A percentile compares a stretch with the other conserved stretches of the same genome.
Evolutionary conservation across 2,888 invertebrate genomes (phyloP).

Genomic region (Leuctra nigra): DNA sequence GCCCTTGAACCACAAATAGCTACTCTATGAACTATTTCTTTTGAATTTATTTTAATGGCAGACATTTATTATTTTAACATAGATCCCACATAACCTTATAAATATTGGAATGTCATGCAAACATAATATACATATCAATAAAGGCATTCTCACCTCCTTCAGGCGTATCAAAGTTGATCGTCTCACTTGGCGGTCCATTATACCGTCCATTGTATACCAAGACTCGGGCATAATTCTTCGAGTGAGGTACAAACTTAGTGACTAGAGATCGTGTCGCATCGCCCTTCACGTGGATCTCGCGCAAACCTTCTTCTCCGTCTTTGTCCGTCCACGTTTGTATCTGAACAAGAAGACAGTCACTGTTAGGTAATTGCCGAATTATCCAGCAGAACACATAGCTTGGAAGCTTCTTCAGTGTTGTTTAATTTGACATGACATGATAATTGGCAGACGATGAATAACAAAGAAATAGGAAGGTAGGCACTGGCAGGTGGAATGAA

Average conservation of each 20-base stretch:
- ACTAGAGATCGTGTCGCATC: conserved; percentile 68
- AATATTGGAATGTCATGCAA: not conserved
- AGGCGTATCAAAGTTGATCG: conserved; percentile 76
- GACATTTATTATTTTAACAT: not conserved
- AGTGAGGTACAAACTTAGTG: conserved; percentile 71
- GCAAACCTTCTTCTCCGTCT: conserved; percentile 59
- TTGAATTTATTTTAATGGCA: too few relatives aligned
- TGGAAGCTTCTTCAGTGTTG: too few relatives aligned
- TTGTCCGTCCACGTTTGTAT: conserved; percentile 91
- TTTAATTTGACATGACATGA: too few relatives aligned
- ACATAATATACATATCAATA: conserved; percentile 1
- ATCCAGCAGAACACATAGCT: too few relatives aligned
- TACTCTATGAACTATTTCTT: too few relatives aligned
- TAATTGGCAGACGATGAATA: too few relatives aligned
- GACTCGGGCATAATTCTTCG: conserved; percentile 82
- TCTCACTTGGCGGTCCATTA: conserved; percentile 84
- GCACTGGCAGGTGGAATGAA: too few relatives aligned
- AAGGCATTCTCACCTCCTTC: conserved; percentile 70
- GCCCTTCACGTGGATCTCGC: conserved; percentile 67
- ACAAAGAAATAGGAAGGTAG: too few relatives aligned
- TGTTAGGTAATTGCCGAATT: too few relatives aligned
- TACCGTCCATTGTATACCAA: conserved; percentile 85
- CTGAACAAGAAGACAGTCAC: too few relatives aligned
- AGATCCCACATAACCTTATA: not conserved
- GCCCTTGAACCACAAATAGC: too few relatives aligned